A percentile compares a stretch with the other conserved stretches of the same genome.
Conservation (phyloP, 2,797 vertebrate species). For the Mus minutoides region DNA sequence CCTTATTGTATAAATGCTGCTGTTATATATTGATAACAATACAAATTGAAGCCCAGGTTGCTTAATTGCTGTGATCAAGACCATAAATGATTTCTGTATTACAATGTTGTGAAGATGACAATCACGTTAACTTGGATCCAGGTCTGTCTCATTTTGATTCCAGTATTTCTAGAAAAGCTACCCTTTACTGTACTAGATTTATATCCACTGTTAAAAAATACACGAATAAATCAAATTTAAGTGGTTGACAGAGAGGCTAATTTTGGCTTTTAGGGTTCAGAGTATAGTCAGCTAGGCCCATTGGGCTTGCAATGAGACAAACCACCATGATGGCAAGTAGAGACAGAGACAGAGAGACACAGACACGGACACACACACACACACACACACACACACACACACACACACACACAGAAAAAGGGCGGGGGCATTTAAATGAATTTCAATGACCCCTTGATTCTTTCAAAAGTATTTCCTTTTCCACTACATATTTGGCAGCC, state of each 20-base stretch:
- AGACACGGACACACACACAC: background rate
- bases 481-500: background rate
- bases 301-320: background rate
- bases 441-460: background rate
- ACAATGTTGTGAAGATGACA: background rate
- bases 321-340: background rate
- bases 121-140: accelerated
- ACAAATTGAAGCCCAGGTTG: constrained; percentile 3
- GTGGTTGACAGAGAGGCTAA: background rate
- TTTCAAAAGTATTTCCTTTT: background rate
- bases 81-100: background rate
- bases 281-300: background rate
- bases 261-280: background rate
- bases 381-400: background rate
- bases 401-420: background rate
- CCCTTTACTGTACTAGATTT: background rate
- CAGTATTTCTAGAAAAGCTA: background rate
- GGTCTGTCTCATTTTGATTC: background rate
- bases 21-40: background rate
- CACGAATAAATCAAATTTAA: background rate
- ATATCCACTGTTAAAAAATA: background rate
- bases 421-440: no score
- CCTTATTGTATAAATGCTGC: background rate
- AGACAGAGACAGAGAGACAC: background rate
- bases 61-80: background rate